Evolutionary conservation across 2,888 invertebrate genomes (phyloP).

Genomic region (Macropis europaea): DNA sequence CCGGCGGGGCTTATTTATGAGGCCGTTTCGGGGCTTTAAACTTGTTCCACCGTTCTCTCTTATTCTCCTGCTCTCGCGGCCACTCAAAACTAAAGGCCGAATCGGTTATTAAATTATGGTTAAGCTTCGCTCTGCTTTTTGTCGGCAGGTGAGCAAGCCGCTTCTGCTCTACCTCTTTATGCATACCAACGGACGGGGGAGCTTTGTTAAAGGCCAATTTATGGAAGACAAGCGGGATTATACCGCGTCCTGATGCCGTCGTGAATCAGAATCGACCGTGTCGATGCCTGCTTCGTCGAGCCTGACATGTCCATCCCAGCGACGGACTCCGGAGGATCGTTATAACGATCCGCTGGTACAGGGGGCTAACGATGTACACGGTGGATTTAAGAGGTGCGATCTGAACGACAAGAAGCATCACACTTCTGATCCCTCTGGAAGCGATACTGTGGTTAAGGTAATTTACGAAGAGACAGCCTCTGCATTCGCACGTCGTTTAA

Average conservation of each 20-base stretch:
- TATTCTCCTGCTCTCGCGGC: conserved; percentile 39
- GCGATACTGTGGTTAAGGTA: background rate
- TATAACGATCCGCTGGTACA: background rate
- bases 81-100: conserved; percentile 63
- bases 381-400: conserved; percentile 14
- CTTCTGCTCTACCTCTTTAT: conserved; percentile 62
- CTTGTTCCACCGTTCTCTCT: conserved; percentile 49
- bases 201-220: conserved; percentile 59
- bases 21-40: conserved; percentile 60
- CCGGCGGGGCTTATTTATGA: conserved; percentile 72
- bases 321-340: background rate
- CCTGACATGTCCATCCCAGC: conserved; percentile 42
- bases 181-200: conserved; percentile 50
- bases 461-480: conserved; percentile 3
- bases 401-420: conserved; percentile 2
- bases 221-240: conserved; percentile 46
- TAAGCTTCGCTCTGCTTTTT: conserved; percentile 60
- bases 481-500: background rate
- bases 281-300: conserved; percentile 26
- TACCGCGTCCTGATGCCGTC: conserved; percentile 22
- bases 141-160: conserved; percentile 64
- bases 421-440: conserved; percentile 20
- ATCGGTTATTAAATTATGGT: conserved; percentile 75
- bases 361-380: conserved; percentile 7
- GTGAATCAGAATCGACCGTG: conserved; percentile 35